Evolutionary conservation across 2,113 vertebrate genomes (phyloP).

Genomic region (Anarhynchus alexandrinus): DNA sequence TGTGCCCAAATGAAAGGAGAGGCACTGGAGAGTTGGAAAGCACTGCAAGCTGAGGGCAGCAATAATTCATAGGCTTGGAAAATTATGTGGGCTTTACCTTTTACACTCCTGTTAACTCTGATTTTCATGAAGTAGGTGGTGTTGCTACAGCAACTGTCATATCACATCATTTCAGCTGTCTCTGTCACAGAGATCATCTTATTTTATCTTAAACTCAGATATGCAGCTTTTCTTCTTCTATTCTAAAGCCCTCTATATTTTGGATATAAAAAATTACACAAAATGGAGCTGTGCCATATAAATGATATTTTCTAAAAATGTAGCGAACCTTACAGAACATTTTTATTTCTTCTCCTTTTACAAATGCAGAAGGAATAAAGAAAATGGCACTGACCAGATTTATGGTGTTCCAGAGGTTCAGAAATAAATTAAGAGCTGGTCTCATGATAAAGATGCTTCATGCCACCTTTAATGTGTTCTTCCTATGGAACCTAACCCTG

Average conservation of each 20-base stretch:
- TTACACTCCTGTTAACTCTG: constrained; percentile 64
- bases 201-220: constrained; percentile 58
- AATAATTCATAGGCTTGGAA: constrained; percentile 31
- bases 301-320: not conserved
- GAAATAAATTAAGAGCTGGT: not conserved
- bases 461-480: not conserved
- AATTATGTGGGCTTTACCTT: constrained; percentile 64
- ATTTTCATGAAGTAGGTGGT: constrained; percentile 74
- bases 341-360: not conserved
- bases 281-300: not conserved
- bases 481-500: not conserved
- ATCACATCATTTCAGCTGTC: constrained; percentile 70
- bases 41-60: constrained; percentile 47
- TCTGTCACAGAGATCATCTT: constrained; percentile 67
- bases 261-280: constrained; percentile 13
- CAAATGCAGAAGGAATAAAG: not conserved
- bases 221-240: constrained; percentile 29
- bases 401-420: not conserved
- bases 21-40: not conserved
- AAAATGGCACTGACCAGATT: not conserved
- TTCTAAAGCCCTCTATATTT: constrained; percentile 18
- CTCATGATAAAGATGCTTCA: not conserved
- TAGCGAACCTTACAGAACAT: not conserved
- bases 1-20: not conserved
- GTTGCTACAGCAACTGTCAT: constrained; percentile 80